Percentiles rank a stretch among this genome's conserved stretches.
These are phyloP conservation scores for Aphaenogaster floridana DNA, from an alignment of 1,140 invertebrate species.

Conservation along the genomic window DNA sequence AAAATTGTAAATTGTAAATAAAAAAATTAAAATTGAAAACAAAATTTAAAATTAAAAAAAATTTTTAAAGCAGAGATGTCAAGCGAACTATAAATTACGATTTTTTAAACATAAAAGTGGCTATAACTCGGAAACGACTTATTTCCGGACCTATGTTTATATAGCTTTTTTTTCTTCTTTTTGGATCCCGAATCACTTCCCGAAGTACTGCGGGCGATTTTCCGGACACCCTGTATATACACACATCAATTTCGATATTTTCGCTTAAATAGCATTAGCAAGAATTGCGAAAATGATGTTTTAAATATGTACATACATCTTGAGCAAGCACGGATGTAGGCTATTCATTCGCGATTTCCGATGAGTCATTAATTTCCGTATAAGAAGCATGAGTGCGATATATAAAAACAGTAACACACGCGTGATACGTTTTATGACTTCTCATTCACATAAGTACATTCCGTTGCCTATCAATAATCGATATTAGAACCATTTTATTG, in stretches of 20 bases:
- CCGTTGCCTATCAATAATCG: neutral
- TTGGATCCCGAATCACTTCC: too few species aligned
- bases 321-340: neutral
- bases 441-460: neutral
- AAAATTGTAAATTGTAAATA: too few species aligned
- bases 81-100: too few species aligned
- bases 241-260: neutral
- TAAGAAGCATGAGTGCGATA: conserved; percentile 18
- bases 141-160: too few species aligned
- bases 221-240: too few species aligned
- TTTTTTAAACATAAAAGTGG: too few species aligned
- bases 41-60: too few species aligned
- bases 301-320: neutral
- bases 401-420: neutral
- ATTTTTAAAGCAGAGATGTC: too few species aligned
- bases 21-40: too few species aligned
- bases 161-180: too few species aligned
- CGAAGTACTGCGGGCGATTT: too few species aligned
- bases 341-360: conserved; percentile 42
- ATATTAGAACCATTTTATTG: neutral
- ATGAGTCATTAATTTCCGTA: conserved; percentile 56
- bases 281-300: neutral
- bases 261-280: neutral
- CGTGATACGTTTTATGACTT: neutral
- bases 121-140: too few species aligned